Conservation (phyloP, 2,113 vertebrate genomes). For the Corvus moneduloides region DNA sequence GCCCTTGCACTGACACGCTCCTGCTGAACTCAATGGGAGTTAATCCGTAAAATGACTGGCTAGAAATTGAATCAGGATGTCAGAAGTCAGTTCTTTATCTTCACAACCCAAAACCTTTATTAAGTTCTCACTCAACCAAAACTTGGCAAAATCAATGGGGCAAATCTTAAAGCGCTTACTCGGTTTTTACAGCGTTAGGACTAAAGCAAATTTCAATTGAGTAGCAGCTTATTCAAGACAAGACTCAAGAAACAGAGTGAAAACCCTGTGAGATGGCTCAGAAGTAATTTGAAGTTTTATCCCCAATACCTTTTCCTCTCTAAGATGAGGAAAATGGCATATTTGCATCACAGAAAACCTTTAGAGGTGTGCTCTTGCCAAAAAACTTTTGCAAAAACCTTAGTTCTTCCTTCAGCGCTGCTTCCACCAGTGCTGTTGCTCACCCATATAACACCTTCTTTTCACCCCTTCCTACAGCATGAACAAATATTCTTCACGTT, state of each 20-base stretch:
- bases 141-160: conserved; percentile 58
- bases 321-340: background rate
- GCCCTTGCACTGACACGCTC: background rate
- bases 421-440: background rate
- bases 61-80: conserved; percentile 50
- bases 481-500: conserved; percentile 2
- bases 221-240: background rate
- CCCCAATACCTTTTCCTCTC: background rate
- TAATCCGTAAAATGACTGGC: conserved; percentile 30
- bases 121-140: conserved; percentile 58
- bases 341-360: background rate
- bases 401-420: background rate
- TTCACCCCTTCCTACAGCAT: conserved; percentile 1
- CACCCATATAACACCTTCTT: background rate
- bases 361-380: background rate
- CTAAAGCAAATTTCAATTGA: conserved; percentile 50
- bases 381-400: background rate
- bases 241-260: background rate
- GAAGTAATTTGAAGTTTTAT: background rate
- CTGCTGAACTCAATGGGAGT: conserved; percentile 19
- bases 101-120: conserved; percentile 52
- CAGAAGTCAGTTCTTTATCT: conserved; percentile 56
- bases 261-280: background rate
- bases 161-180: conserved; percentile 48
- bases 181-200: background rate